Percentiles rank a stretch among this genome's conserved stretches.
Evolutionary conservation across 1,140 invertebrate genomes (phyloP).

Genomic region (Tyrophagus putrescentiae): DNA sequence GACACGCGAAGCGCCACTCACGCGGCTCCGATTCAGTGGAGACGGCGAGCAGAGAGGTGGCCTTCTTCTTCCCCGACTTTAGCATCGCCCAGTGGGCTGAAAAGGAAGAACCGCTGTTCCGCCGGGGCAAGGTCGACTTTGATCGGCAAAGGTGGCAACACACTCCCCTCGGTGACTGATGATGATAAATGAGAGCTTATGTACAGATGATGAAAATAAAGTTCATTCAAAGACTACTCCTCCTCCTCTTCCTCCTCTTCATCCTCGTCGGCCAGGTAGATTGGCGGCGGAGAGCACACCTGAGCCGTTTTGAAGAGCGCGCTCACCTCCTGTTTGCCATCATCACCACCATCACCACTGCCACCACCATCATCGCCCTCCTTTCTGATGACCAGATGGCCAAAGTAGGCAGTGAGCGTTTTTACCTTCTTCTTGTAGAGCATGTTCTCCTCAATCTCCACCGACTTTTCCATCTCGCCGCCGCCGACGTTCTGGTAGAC

Average conservation of each 20-base stretch:
- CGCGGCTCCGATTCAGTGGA: conserved; percentile 38
- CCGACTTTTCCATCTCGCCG: conserved; percentile 53
- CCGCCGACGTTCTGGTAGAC: neutral
- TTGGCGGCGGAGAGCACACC: too few relatives aligned
- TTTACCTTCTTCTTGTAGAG: conserved; percentile 72
- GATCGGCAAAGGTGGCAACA: too few relatives aligned
- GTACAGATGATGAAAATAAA: neutral
- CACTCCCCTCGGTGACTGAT: too few relatives aligned
- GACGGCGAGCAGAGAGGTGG: conserved; percentile 15
- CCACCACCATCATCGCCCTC: too few relatives aligned
- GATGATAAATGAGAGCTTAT: too few relatives aligned
- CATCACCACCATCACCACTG: too few relatives aligned
- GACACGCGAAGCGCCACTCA: conserved; percentile 83
- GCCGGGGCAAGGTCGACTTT: too few relatives aligned
- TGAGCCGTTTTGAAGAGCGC: too few relatives aligned
- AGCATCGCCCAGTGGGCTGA: neutral
- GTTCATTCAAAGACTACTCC: neutral
- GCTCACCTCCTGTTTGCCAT: too few relatives aligned
- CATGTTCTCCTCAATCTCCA: conserved; percentile 87
- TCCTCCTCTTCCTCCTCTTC: neutral
- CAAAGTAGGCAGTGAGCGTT: conserved; percentile 87
- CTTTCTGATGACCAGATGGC: conserved; percentile 57
- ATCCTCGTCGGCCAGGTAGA: neutral
- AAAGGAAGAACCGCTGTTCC: conserved; percentile 5
- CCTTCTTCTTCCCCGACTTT: conserved; percentile 24